Base-by-base conservation (phyloP, 2,888 invertebrate genomes). In the Clanis bilineata region DNA sequence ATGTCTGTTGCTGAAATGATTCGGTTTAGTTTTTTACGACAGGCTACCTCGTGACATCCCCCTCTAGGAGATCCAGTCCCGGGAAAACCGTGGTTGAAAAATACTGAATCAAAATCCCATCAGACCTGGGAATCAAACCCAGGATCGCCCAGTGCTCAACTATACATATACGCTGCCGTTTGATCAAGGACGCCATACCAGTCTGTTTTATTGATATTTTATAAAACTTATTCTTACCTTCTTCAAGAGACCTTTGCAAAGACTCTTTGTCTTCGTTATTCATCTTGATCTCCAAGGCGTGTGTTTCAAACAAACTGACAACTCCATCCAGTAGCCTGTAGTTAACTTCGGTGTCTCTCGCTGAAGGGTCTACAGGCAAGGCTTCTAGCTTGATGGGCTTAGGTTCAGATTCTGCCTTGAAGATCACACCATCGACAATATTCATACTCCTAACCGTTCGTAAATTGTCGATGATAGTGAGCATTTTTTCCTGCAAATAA, bases 231-330 rank as follows among this genome's bases (percentile, higher is more conserved):
- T 62, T 66, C 67, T 88, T 93, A 96, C 96, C 96, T 95, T 97
- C 96, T 77, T 96, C 96, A 56, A 96, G 90, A n/a, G 96, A 95
- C 69, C 96, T 94, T 77, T 95, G 94, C 81, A 96, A 93, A 72
- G 95, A 95, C 69, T 95, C 93, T 69, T 96, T 94, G 45, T 95
- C 94, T 57, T 94, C 94, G 64, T 94, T 94, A 72, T 97, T 96
- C 73, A 97, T 93, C 84, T 96, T 96, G 74, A 97, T 94, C 79
- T 97, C 96, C 45, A 97, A 90, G 18, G 96, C 95, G 76, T 97
- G 96, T 57, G 95, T 95, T 74, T 95, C 95, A 68, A 97, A 93
- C 82, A 97, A 95, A 71, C 95, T 94, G 66, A 95, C 94, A 9
- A 96, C 93, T 66, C 95, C 94, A 77, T 97, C 96, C 65, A 96